Base-by-base conservation (phyloP, 1,140 invertebrate genomes). In the Metaphire vulgaris region DNA sequence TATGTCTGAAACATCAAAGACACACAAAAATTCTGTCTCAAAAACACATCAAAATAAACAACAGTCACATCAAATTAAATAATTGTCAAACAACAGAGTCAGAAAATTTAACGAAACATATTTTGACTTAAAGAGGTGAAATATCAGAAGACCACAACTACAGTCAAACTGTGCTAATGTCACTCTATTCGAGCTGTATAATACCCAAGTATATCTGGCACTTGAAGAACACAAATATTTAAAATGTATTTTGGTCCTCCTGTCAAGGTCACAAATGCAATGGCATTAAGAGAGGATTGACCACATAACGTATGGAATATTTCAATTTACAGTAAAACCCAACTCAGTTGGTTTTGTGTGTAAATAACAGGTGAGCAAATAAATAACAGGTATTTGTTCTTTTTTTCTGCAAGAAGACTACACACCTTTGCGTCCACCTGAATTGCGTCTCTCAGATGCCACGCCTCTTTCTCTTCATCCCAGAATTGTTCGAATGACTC, bases 401-500 rank as follows among this genome's bases (percentile, higher is more conserved):
- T n/a, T n/a, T n/a, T n/a, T n/a, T n/a, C n/a, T n/a, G n/a, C n/a
- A n/a, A 56, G 21, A 56, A 56, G 41, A 56, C 6, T 56, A n/a
- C 21, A 12, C 21, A 56, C 41, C 41, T 91, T 91, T 0, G 89
- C 90, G 56, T 95, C 91, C 64, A 91, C 90, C 29, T 89, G 86
- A 1, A 96, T 87, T 0, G 95, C 93, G 82, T 94, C 92, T 75
- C 90, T 89, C 6, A 98, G 87, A 83, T 96, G 93, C 96, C 96
- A 99, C 83, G 97, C 96, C 85, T 98, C 96, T 73, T 91, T 91
- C 81, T 98, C 96, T 86, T 98, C 93, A 82, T 96, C 92, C 88
- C 93, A 98, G 87, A 95, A 96, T 83, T 94, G 91, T 76, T 96
- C 92, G 86, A 99, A 97, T 69, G 88, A 88, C 86, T 99, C 96